Conservation (phyloP, 2,888 invertebrate species). For the Teleiodes luculella region DNA sequence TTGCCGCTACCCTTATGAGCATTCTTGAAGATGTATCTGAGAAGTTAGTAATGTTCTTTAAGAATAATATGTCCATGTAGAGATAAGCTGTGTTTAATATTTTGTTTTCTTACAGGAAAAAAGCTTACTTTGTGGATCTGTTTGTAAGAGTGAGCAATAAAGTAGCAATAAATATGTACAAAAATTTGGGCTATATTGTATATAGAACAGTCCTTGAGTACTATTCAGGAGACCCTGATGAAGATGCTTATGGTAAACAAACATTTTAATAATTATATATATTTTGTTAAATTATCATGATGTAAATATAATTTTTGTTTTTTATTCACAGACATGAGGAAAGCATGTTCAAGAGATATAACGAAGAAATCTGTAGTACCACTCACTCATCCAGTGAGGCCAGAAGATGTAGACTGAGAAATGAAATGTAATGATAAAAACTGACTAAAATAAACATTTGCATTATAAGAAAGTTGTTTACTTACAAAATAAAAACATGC, state of each 20-base stretch:
- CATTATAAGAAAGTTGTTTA: background rate
- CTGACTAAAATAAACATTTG: background rate
- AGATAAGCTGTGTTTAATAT: too few relatives aligned
- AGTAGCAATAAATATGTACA: slow-evolving; percentile 98
- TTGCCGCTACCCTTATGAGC: slow-evolving; percentile 96
- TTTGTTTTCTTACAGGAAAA: slow-evolving; percentile 84
- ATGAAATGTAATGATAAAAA: slow-evolving; percentile 25
- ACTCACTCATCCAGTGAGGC: slow-evolving; percentile 93
- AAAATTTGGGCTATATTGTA: slow-evolving; percentile 95
- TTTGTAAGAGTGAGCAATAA: slow-evolving; percentile 99
- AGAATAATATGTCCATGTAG: too few relatives aligned
- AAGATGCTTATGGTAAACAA: slow-evolving; percentile 98
- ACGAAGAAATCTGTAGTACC: slow-evolving; percentile 96
- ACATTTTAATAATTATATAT: background rate
- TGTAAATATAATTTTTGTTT: background rate
- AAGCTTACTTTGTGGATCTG: slow-evolving; percentile 97
- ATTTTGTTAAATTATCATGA: background rate
- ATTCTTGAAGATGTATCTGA: slow-evolving; percentile 97
- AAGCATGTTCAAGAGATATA: slow-evolving; percentile 95
- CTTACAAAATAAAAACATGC: background rate
- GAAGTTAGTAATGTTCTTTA: slow-evolving; percentile 84
- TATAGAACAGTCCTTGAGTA: slow-evolving; percentile 98
- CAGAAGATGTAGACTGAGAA: slow-evolving; percentile 96
- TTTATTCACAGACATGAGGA: slow-evolving; percentile 94
- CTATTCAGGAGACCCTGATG: slow-evolving; percentile 98